phyloP scores from a whole-genome alignment of 2,113 vertebrate species.

The Oreamnos americanus region DNA sequence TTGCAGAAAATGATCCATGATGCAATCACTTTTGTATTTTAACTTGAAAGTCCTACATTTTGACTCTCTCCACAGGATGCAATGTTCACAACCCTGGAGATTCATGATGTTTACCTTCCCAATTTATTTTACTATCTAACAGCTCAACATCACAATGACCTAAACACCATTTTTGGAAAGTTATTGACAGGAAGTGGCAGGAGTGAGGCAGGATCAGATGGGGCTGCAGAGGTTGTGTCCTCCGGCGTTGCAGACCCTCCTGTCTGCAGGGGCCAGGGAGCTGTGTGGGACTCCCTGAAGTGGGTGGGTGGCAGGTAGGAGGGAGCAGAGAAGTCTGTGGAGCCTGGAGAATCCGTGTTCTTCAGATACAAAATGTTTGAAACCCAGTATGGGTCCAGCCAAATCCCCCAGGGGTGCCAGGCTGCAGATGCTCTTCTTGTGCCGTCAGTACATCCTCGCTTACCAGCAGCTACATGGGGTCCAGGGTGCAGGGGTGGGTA shows the following conservation, averaged over 20 bases:
- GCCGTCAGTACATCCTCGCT: background rate
- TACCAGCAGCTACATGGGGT: background rate
- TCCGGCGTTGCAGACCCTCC: accelerated
- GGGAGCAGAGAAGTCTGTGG: background rate
- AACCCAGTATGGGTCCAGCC: background rate
- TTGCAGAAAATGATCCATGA: background rate
- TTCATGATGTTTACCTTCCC: background rate
- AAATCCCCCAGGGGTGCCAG: background rate
- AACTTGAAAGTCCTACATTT: background rate
- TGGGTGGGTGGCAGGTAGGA: background rate
- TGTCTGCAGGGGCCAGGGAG: too few relatives aligned
- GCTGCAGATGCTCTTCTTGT: background rate
- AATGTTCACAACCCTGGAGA: background rate
- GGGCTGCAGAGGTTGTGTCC: background rate
- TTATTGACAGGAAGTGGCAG: background rate
- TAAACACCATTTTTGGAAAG: background rate
- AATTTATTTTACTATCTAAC: background rate
- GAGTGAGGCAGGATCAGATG: background rate
- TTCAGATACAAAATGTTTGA: background rate
- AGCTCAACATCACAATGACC: background rate
- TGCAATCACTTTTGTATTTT: background rate
- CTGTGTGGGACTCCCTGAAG: background rate
- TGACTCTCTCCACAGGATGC: background rate
- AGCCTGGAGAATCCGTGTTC: background rate
- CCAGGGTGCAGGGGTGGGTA: background rate